Evolutionary conservation across 2,888 invertebrate genomes (phyloP).

Genomic region (Myopa tessellatipennis): DNA sequence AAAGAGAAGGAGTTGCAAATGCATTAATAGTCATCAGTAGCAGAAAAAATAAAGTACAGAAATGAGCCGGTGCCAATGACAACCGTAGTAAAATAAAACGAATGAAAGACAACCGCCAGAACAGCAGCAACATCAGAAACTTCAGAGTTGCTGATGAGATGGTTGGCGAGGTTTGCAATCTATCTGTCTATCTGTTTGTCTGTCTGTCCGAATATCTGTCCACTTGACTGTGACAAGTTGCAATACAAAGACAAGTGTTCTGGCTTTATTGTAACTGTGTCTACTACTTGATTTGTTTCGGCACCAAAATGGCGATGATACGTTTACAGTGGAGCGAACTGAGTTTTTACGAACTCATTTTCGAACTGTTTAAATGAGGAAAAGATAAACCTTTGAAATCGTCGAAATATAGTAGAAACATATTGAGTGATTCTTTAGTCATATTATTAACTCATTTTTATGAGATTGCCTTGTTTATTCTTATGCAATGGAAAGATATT

Average conservation of each 20-base stretch:
- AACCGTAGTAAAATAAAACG: constrained; percentile 31
- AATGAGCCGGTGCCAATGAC: background rate
- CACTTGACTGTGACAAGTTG: constrained; percentile 17
- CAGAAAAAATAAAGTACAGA: background rate
- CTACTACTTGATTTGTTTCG: constrained; percentile 26
- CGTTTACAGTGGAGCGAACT: background rate
- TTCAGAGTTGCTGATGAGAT: background rate
- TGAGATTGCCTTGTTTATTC: too few relatives aligned
- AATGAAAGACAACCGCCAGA: constrained; percentile 22
- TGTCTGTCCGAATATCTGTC: background rate
- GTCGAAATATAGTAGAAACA: too few relatives aligned
- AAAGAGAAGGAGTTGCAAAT: constrained; percentile 15
- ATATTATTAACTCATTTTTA: too few relatives aligned
- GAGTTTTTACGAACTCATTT: background rate
- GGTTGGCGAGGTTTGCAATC: background rate
- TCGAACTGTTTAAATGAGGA: too few relatives aligned
- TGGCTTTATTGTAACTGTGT: background rate
- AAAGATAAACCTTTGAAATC: too few relatives aligned
- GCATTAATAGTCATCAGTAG: constrained; percentile 16
- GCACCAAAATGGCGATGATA: constrained; percentile 8
- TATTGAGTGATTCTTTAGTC: too few relatives aligned
- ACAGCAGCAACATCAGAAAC: background rate
- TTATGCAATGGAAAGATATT: too few relatives aligned
- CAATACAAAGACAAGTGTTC: constrained; percentile 20
- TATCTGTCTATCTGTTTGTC: too few relatives aligned